phyloP scores from a whole-genome alignment of 2,113 vertebrate genomes.

The Poecile atricapillus region DNA sequence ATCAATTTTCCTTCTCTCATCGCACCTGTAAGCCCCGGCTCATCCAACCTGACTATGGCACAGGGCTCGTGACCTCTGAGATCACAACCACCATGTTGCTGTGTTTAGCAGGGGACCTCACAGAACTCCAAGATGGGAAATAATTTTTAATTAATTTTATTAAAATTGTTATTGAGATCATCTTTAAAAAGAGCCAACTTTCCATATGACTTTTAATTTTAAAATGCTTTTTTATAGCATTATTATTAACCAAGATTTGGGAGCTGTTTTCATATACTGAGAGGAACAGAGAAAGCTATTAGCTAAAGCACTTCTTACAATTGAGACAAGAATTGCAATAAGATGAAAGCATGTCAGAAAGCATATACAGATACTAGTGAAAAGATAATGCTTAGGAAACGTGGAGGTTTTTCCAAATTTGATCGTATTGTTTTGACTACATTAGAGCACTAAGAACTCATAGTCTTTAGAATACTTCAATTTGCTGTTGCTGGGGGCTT shows the following conservation, averaged over 20 bases:
- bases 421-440: background rate
- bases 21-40: background rate
- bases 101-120: background rate
- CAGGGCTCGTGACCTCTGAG: fast-evolving
- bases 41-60: background rate
- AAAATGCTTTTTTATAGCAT: background rate
- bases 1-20: background rate
- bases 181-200: background rate
- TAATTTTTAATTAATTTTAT: background rate
- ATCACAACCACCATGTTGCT: fast-evolving
- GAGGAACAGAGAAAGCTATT: background rate
- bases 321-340: background rate
- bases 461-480: background rate
- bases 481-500: background rate
- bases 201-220: background rate
- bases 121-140: background rate
- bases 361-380: background rate
- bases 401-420: background rate
- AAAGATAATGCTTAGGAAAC: background rate
- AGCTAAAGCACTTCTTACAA: background rate
- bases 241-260: background rate
- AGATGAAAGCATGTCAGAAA: background rate
- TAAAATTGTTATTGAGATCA: background rate
- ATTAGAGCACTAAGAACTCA: background rate
- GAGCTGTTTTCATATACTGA: background rate